A percentile compares a stretch with the other conserved stretches of the same genome.
Evolutionary conservation across 2,888 invertebrate species (phyloP).

Genomic region (Heliconius ismenius): DNA sequence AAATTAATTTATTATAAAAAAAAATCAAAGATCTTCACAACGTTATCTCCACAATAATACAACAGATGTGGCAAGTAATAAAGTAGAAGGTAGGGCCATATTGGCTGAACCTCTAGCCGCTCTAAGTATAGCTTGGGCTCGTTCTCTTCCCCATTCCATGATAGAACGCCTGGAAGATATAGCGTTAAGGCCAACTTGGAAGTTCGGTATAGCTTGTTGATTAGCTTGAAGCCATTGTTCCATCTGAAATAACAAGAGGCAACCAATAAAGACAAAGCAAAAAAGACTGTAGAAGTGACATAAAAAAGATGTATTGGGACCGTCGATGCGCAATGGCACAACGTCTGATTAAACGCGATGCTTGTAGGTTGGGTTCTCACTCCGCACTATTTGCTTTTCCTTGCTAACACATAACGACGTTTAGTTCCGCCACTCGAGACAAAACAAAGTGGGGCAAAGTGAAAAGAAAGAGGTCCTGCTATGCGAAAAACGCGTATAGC

Average conservation of each 20-base stretch:
- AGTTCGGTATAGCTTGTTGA: conserved; percentile 57
- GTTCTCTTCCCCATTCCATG: conserved; percentile 66
- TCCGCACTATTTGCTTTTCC: not conserved
- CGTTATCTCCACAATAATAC: conserved; percentile 48
- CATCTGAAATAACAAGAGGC: conserved; percentile 58
- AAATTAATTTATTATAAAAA: conserved; percentile 5
- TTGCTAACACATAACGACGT: not conserved
- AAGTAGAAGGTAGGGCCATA: conserved; percentile 52
- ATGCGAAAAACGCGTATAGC: not conserved
- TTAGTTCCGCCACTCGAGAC: not conserved
- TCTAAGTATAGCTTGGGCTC: conserved; percentile 55
- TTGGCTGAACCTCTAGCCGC: conserved; percentile 61
- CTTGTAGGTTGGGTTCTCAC: too few species aligned
- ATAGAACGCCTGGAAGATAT: conserved; percentile 58
- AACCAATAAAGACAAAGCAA: not conserved
- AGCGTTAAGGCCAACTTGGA: conserved; percentile 55
- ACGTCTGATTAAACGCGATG: too few species aligned
- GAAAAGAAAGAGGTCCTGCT: too few species aligned
- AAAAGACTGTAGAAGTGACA: not conserved
- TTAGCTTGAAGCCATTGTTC: conserved; percentile 63
- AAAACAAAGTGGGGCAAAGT: not conserved
- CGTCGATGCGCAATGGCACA: too few species aligned
- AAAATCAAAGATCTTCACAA: not conserved
- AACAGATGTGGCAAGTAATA: conserved; percentile 54
- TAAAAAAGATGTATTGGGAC: too few species aligned